Evolutionary conservation across 2,797 vertebrate species (phyloP), one percentile per base, ranked within the genome.

Genomic region (Phaenicophaeus curvirostris): DNA sequence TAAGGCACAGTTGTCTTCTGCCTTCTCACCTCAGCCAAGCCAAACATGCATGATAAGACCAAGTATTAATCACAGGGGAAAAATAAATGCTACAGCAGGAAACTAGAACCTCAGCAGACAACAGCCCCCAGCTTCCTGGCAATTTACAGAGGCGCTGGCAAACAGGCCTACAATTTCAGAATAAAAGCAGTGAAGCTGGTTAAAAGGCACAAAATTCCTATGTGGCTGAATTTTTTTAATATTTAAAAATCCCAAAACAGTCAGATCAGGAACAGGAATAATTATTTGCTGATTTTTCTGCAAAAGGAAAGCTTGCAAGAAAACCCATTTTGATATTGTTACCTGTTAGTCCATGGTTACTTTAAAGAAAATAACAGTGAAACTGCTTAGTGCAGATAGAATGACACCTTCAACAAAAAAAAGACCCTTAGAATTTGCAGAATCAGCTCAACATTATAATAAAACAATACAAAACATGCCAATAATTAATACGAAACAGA

Each of bases 161-260:
- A 95, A 78, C 35, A 88, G 16, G 62, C 24, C 55, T 90, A 21
- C 87, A 92, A 94, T 94, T 91, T 94, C 79, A 54, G n/a, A 92
- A 94, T 37, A 92, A 73, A 91, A 91, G 62, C 58, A 81, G 30
- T 41, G 44, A 90, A 90, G 85, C 44, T 74, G 57, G 53, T 92
- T 89, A 67, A 87, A 86, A 95, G 31, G 63, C 51, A 95, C 0
- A 1, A n/a, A 81, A 84, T 81, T 66, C 23, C 25, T 51, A 91
- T 88, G 84, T 90, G 77, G 71, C 79, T 85, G 9, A 10, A 8
- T 6, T 28, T 44, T 80, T 79, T 65, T 30, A 48, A 65, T 54
- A 91, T 78, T 87, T 86, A 19, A 79, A 93, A 90, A 79, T 21
- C 31, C 30, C 51, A 35, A 46, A 92, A 69, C 9, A 89, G 51